Evolutionary conservation across 23 tunicate genomes (phyloP).

Genomic region (Aplidium turbinatum): DNA sequence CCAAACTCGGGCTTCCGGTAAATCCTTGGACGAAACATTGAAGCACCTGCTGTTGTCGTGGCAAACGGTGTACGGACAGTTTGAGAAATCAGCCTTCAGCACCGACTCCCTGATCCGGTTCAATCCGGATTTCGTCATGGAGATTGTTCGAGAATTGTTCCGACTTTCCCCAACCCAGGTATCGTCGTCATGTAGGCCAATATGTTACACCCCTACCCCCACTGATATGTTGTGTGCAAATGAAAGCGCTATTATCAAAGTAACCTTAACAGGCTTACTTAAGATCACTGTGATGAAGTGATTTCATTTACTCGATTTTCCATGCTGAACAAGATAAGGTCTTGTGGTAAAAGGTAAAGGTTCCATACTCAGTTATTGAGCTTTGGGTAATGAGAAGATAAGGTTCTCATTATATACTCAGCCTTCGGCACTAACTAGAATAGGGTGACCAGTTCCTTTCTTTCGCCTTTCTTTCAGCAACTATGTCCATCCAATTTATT

Average conservation of each 20-base stretch:
- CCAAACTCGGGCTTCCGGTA: constrained; percentile 30
- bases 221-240: too few relatives aligned
- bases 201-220: background rate
- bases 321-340: background rate
- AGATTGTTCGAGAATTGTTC: constrained; percentile 53
- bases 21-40: constrained; percentile 27
- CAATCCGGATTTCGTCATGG: constrained; percentile 65
- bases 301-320: background rate
- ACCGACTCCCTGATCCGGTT: constrained; percentile 50
- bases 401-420: too few relatives aligned
- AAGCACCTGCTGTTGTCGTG: constrained; percentile 20
- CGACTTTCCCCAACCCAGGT: constrained; percentile 74
- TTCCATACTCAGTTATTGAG: too few relatives aligned
- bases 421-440: too few relatives aligned
- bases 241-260: too few relatives aligned
- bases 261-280: too few relatives aligned
- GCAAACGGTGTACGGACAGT: constrained; percentile 5
- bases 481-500: too few relatives aligned
- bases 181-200: background rate
- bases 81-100: constrained; percentile 21
- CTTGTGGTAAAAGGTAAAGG: too few relatives aligned
- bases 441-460: too few relatives aligned
- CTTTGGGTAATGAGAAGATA: too few relatives aligned
- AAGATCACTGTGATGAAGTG: too few relatives aligned
- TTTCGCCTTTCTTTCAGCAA: too few relatives aligned